phyloP scores from a whole-genome alignment of 1,140 invertebrate species.

The Cepaea nemoralis region DNA sequence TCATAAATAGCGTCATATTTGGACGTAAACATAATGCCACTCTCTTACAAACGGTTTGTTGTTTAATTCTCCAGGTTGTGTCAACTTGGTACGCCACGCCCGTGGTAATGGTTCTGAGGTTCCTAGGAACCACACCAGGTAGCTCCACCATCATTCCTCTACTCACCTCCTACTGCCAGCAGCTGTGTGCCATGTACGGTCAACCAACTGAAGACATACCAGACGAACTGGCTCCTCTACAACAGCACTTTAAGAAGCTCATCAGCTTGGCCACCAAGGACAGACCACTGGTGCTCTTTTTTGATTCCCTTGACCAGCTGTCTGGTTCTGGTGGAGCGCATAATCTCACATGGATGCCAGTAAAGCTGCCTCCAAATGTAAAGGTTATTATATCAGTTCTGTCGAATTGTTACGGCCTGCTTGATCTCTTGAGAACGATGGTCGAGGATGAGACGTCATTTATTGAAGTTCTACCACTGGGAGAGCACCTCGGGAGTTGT shows the following conservation, averaged over 20 bases:
- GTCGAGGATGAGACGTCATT: constrained; percentile 92
- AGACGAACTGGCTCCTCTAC: constrained; percentile 93
- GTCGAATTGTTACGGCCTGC: constrained; percentile 60
- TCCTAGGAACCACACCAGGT: constrained; percentile 62
- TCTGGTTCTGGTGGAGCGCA: constrained; percentile 49
- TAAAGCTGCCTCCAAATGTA: constrained; percentile 53
- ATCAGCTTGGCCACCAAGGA: neutral
- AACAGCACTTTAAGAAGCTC: constrained; percentile 82
- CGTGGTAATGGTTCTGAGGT: constrained; percentile 83
- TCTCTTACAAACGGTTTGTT: too few relatives aligned
- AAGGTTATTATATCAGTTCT: constrained; percentile 80
- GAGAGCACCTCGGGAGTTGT: constrained; percentile 89
- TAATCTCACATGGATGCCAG: constrained; percentile 57
- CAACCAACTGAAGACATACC: constrained; percentile 93
- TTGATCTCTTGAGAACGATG: constrained; percentile 81
- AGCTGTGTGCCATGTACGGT: constrained; percentile 96
- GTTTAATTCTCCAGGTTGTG: constrained; percentile 41
- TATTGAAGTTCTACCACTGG: constrained; percentile 74
- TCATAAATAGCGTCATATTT: too few relatives aligned
- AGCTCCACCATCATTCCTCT: constrained; percentile 52
- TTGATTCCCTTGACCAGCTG: constrained; percentile 65
- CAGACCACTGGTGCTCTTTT: constrained; percentile 53
- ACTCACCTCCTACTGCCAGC: constrained; percentile 92
- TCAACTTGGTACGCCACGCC: constrained; percentile 68
- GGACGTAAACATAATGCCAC: too few relatives aligned